phyloP scores from a whole-genome alignment of 2,888 invertebrate species.

The Temnothorax ravouxi region DNA sequence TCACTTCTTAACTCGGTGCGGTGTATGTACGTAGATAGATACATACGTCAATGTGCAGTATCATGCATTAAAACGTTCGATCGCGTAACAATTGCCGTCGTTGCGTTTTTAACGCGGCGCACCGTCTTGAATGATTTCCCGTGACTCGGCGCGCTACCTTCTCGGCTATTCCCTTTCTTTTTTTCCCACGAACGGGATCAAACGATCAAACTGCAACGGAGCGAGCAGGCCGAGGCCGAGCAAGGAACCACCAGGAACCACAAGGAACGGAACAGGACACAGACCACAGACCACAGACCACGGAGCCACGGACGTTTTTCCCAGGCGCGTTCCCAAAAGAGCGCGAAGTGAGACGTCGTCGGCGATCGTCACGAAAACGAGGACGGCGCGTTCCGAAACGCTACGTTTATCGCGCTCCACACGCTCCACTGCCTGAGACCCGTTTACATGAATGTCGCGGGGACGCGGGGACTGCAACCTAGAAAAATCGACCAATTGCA shows the following conservation, averaged over 20 bases:
- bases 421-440: no score
- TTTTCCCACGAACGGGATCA: background rate
- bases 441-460: no score
- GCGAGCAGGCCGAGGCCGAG: background rate
- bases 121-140: background rate
- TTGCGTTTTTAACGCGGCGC: conserved; percentile 9
- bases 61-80: conserved; percentile 80
- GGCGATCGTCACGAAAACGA: conserved; percentile 1
- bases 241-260: no score
- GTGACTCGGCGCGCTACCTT: background rate
- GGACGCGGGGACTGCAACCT: no score
- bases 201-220: background rate
- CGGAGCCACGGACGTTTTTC: conserved; percentile 13
- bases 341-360: background rate
- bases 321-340: conserved; percentile 41
- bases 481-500: no score
- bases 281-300: background rate
- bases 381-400: conserved; percentile 7
- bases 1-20: conserved; percentile 61
- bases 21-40: conserved; percentile 15
- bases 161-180: background rate
- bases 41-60: conserved; percentile 78
- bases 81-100: conserved; percentile 62
- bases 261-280: background rate
- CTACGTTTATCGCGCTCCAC: no score